Percentiles rank a stretch among this genome's conserved stretches.
These are phyloP conservation scores for Xylocopa sonorina DNA, from an alignment of 1,140 invertebrate genomes.

Conservation along the genomic window DNA sequence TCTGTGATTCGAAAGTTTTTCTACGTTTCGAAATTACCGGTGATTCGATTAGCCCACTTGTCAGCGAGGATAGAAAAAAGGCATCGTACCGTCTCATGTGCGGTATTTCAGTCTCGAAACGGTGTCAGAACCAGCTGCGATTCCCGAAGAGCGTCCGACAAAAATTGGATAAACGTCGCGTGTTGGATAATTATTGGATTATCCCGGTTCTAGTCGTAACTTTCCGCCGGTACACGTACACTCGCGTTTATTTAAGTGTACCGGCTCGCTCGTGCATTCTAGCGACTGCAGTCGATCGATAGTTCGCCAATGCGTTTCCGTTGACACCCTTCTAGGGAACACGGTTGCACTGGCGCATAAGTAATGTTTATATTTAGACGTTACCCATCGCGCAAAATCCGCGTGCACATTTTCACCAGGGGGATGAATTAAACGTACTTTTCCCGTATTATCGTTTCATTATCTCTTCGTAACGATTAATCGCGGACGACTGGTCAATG, in stretches of 20 bases:
- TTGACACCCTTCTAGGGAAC: constrained; percentile 47
- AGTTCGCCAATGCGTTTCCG: constrained; percentile 44
- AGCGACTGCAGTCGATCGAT: constrained; percentile 56
- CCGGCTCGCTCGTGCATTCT: constrained; percentile 48
- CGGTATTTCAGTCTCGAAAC: constrained; percentile 4
- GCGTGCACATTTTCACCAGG: background rate
- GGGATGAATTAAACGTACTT: background rate
- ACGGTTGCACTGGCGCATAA: constrained; percentile 18
- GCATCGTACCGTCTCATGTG: too few relatives aligned
- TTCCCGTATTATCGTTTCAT: background rate
- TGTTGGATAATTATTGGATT: constrained; percentile 48
- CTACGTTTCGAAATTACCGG: background rate
- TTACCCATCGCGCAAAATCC: background rate
- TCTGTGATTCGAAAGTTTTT: background rate
- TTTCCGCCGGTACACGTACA: constrained; percentile 25
- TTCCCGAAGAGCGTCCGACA: background rate
- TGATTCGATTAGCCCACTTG: constrained; percentile 1
- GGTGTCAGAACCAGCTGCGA: background rate
- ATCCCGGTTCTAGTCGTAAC: constrained; percentile 35
- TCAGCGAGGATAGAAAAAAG: background rate
- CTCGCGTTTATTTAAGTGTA: constrained; percentile 31
- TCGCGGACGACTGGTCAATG: background rate
- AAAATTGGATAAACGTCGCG: constrained; percentile 21
- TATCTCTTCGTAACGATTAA: background rate
- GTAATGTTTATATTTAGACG: constrained; percentile 44